Evolutionary conservation across 2,888 invertebrate genomes (phyloP), one percentile per base, ranked within the genome.

Genomic region (Ochlodes sylvanus): DNA sequence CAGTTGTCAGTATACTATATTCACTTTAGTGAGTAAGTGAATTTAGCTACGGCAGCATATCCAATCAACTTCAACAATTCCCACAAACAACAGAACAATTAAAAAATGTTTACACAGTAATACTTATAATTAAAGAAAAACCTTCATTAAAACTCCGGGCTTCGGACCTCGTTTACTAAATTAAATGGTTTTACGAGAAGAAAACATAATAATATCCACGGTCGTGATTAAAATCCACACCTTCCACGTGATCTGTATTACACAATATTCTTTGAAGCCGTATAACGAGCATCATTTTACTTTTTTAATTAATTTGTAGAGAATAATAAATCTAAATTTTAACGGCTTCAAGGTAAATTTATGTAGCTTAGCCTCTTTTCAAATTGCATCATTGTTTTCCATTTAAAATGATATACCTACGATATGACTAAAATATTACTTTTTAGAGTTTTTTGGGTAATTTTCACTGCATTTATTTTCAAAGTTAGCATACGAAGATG

Each of bases 121-220:
- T 7, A 54, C n/a, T n/a, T n/a, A 27, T 54, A 54, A 54, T 7
- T 54, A 7, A 54, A 27, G 54, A 54, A 54, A 54, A 21, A 32
- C n/a, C 54, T 54, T 54, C n/a, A 32, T 54, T 27, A 54, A 27
- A 27, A 4, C 32, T 19, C 32, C 17, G 32, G 21, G 32, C 27
- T 9, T 9, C 54, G n/a, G 19, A 50, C 19, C 54, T 54, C 27
- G 54, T 54, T 54, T n/a, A n/a, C 32, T 5, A 27, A 54, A 54
- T 32, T 27, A 54, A 54, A 54, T 54, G 10, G 54, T 54, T 54
- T 54, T 54, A 54, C n/a, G 54, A 54, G 54, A n/a, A 54, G 32
- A 32, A 54, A 50, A 50, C 32, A 7, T n/a, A 32, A 54, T 50
- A 50, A 50, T 32, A 27, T 54, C 17, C 54, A 54, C n/a, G 50